Percentiles rank a stretch among this genome's conserved stretches.
These are phyloP conservation scores for Chironomus tepperi DNA, from an alignment of 1,140 invertebrate species.

Conservation along the genomic window DNA sequence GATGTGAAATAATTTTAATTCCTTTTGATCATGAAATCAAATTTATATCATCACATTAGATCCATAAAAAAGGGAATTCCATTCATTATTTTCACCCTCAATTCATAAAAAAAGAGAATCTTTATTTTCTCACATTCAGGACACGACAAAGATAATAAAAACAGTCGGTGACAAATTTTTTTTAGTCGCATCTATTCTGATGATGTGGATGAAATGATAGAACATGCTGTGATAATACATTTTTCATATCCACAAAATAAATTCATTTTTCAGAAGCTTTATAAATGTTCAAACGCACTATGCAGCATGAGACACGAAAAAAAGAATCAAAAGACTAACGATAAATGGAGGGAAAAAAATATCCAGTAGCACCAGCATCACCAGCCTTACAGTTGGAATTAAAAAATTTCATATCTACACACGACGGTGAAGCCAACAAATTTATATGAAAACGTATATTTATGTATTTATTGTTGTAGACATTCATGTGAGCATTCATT, in stretches of 20 bases:
- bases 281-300: not conserved
- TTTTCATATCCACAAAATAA: not conserved
- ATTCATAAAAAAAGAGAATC: no score
- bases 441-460: no score
- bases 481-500: no score
- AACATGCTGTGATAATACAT: slow-evolving; percentile 16
- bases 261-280: not conserved
- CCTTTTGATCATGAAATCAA: not conserved
- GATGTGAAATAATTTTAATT: not conserved
- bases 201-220: not conserved
- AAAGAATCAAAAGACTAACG: not conserved
- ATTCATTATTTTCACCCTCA: no score
- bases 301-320: not conserved
- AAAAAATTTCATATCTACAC: not conserved
- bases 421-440: no score
- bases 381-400: not conserved
- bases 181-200: not conserved
- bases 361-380: not conserved
- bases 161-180: slow-evolving; percentile 20
- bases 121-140: not conserved
- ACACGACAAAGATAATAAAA: not conserved
- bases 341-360: not conserved
- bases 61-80: no score
- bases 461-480: not conserved
- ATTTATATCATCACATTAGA: no score